These are phyloP conservation scores for Equus quagga DNA, from an alignment of 2,113 vertebrate genomes.

Conservation along the genomic window DNA sequence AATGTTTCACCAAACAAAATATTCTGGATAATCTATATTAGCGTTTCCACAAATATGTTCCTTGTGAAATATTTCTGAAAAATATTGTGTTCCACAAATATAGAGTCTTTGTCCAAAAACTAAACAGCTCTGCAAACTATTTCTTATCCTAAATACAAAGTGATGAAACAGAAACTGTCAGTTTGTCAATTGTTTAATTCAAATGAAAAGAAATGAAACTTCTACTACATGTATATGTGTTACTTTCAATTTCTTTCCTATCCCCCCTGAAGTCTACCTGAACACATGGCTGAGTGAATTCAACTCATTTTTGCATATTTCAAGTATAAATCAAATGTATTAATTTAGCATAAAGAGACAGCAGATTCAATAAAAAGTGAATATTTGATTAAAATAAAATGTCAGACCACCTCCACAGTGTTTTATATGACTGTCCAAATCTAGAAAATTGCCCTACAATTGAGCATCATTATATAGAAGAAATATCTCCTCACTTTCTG, in stretches of 20 bases:
- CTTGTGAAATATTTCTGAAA: background rate
- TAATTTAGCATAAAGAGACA: background rate
- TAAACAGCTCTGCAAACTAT: background rate
- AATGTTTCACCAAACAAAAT: background rate
- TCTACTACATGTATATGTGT: background rate
- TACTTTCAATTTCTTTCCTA: slow-evolving; percentile 27
- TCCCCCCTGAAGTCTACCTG: background rate
- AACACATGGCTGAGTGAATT: background rate
- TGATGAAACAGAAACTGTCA: background rate
- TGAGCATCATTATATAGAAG: background rate
- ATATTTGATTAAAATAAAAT: slow-evolving; percentile 43
- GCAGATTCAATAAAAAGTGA: background rate
- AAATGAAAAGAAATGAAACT: background rate
- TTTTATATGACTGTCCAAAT: background rate
- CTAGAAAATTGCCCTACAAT: background rate
- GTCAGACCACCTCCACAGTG: background rate
- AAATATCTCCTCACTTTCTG: background rate
- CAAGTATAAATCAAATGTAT: background rate
- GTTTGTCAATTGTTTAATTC: background rate
- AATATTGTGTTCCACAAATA: background rate
- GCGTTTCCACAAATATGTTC: background rate
- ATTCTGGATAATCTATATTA: background rate
- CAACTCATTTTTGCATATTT: slow-evolving; percentile 32
- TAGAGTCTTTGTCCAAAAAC: background rate
- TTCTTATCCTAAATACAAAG: background rate